Percentiles rank a stretch among this genome's conserved stretches.
Evolutionary conservation across 2,888 invertebrate species (phyloP).

Genomic region (Epistrophella euchroma): DNA sequence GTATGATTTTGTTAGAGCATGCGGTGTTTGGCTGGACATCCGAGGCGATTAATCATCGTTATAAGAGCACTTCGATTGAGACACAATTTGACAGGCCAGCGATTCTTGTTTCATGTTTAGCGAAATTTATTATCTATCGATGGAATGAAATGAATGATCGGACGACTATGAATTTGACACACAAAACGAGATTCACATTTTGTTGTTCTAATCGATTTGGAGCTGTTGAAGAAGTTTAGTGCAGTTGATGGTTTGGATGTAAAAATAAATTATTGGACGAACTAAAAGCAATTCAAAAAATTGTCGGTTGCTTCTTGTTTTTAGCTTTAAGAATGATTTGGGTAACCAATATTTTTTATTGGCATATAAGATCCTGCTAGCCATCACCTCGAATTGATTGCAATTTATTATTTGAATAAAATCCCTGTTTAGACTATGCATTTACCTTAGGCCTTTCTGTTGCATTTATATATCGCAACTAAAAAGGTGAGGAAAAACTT

Average conservation of each 20-base stretch:
- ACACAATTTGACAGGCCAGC: constrained; percentile 75
- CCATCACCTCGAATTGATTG: too few relatives aligned
- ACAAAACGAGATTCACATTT: constrained; percentile 60
- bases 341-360: too few relatives aligned
- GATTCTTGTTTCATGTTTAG: constrained; percentile 72
- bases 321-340: too few relatives aligned
- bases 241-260: neutral
- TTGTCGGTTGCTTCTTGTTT: too few relatives aligned
- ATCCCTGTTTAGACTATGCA: too few relatives aligned
- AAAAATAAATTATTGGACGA: too few relatives aligned
- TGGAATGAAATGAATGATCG: constrained; percentile 64
- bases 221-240: constrained; percentile 1
- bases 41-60: constrained; percentile 70
- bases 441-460: too few relatives aligned
- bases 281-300: too few relatives aligned
- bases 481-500: constrained; percentile 40
- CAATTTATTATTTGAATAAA: too few relatives aligned
- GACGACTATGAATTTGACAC: constrained; percentile 41
- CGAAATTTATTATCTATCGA: constrained; percentile 74
- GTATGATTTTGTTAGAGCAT: constrained; percentile 61
- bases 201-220: constrained; percentile 25
- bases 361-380: too few relatives aligned
- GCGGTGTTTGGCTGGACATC: constrained; percentile 37
- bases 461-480: neutral
- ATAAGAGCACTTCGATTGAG: constrained; percentile 68